Conservation (phyloP, 2,113 vertebrate genomes). For the Cottus gobio region DNA sequence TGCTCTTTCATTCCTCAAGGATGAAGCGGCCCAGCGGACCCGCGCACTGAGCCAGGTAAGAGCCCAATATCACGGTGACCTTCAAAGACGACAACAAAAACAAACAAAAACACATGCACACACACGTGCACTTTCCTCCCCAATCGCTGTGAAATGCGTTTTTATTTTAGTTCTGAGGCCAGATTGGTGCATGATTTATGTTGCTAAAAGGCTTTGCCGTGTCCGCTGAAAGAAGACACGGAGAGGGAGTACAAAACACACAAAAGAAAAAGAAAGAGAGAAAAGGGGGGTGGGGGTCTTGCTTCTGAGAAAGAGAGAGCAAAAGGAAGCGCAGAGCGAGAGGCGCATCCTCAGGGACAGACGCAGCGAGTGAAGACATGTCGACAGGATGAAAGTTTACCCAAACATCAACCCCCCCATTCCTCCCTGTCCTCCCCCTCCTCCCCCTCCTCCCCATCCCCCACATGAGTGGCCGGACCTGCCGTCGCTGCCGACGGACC, state of each 20-base stretch:
- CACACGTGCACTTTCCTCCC: neutral
- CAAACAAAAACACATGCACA: constrained; percentile 3
- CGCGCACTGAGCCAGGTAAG: constrained; percentile 74
- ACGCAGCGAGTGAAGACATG: constrained; percentile 38
- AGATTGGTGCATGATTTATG: constrained; percentile 42
- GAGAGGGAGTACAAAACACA: neutral
- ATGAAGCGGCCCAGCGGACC: constrained; percentile 72
- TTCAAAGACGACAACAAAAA: constrained; percentile 14
- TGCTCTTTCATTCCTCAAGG: constrained; percentile 78
- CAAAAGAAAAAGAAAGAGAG: neutral
- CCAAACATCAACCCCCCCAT: constrained; percentile 53
- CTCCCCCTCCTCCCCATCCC: neutral
- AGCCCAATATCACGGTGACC: constrained; percentile 28
- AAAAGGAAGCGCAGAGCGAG: constrained; percentile 1
- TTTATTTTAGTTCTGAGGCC: neutral
- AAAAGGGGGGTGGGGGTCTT: neutral
- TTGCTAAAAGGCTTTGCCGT: constrained; percentile 33
- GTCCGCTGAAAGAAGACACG: constrained; percentile 29
- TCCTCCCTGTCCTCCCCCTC: no score
- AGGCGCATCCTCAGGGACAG: constrained; percentile 43
- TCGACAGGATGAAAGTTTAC: constrained; percentile 74
- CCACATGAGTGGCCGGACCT: constrained; percentile 50
- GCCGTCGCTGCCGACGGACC: constrained; percentile 48
- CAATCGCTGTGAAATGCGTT: neutral
- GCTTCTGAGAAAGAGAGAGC: constrained; percentile 23